Percentiles rank a stretch among this genome's conserved stretches.
These are phyloP conservation scores for Todiramphus chloris DNA, from an alignment of 2,113 vertebrate species.

Conservation along the genomic window DNA sequence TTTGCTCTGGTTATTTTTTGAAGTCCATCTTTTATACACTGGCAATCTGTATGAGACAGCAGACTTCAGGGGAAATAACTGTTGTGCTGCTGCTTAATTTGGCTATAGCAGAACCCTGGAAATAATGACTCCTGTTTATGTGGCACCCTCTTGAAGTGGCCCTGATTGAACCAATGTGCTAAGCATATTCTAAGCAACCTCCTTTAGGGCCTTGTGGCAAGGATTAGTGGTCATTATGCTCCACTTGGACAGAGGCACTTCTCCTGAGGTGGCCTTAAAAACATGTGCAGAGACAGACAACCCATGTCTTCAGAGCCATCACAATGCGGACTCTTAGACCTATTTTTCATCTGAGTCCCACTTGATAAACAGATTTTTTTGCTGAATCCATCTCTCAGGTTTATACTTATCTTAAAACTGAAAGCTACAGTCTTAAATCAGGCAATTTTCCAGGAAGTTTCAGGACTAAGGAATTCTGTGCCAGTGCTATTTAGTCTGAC, in stretches of 20 bases:
- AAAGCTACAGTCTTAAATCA: not conserved
- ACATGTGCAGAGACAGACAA: fast-evolving
- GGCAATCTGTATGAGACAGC: not conserved
- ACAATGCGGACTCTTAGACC: fast-evolving
- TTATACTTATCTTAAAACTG: not conserved
- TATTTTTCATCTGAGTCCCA: not conserved
- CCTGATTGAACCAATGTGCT: not conserved
- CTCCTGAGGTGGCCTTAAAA: not conserved
- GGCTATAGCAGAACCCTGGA: not conserved
- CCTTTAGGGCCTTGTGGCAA: not conserved
- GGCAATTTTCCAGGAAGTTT: not conserved
- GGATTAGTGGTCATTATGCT: not conserved
- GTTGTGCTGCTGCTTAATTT: not conserved
- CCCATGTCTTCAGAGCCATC: not conserved
- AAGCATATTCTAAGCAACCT: not conserved
- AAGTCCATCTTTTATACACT: not conserved
- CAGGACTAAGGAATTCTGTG: not conserved
- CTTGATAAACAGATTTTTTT: not conserved
- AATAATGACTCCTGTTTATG: not conserved
- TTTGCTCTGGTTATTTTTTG: fast-evolving
- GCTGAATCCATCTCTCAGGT: not conserved
- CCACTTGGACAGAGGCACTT: not conserved
- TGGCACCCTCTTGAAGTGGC: not conserved
- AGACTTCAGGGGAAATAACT: not conserved
- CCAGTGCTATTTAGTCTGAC: not conserved